Conservation (phyloP, 2,888 invertebrate genomes). For the Euplagia quadripunctaria region DNA sequence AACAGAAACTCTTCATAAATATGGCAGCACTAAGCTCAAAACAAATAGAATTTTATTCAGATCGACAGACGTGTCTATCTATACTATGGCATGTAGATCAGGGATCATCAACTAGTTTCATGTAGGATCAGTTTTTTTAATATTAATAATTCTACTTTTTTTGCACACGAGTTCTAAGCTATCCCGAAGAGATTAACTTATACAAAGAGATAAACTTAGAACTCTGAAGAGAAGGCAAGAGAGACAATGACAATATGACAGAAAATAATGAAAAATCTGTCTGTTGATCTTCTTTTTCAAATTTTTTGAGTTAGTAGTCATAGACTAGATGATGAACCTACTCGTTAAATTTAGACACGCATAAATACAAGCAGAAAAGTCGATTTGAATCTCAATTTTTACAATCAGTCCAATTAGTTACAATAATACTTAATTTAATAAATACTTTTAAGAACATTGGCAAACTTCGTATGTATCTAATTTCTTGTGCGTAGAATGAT, state of each 20-base stretch:
- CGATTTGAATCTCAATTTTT: conserved; percentile 26
- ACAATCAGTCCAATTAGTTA: conserved; percentile 67
- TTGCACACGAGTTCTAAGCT: not conserved
- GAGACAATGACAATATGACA: not conserved
- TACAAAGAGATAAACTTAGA: not conserved
- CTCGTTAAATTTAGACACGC: conserved; percentile 24
- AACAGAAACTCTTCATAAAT: conserved; percentile 5
- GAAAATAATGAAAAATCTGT: not conserved
- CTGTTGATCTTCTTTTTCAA: conserved; percentile 9
- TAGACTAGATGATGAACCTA: not conserved
- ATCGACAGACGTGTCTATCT: conserved; percentile 1
- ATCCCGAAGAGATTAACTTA: not conserved
- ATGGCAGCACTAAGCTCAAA: conserved; percentile 1
- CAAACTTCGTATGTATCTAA: conserved; percentile 26
- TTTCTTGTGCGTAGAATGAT: conserved; percentile 26
- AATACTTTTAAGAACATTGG: conserved; percentile 50
- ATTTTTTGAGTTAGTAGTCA: not conserved
- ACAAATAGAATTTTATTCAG: not conserved
- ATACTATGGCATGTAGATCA: not conserved
- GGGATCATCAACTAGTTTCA: too few relatives aligned
- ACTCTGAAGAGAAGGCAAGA: not conserved
- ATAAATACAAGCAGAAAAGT: conserved; percentile 11
- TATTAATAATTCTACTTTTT: too few relatives aligned
- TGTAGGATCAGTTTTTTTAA: too few relatives aligned
- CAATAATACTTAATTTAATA: conserved; percentile 64